Evolutionary conservation across 2,888 invertebrate species (phyloP), one percentile per base, ranked within the genome.

Genomic region (Cheilosia soror): DNA sequence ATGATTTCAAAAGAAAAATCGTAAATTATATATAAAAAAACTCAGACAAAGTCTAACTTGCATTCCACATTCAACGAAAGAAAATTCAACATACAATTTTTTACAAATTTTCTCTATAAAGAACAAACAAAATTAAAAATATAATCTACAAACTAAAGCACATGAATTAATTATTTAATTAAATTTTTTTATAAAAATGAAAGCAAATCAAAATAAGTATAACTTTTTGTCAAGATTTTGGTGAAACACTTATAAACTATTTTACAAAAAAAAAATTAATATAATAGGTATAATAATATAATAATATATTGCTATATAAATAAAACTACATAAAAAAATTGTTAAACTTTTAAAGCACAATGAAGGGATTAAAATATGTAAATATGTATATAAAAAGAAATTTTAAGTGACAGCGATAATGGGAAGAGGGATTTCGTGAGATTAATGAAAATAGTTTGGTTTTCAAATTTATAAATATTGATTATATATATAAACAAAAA

Each of bases 281-380:
- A 20, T 20, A 20, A 53, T 31, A 37, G n/a, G n/a, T n/a, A n/a
- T n/a, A n/a, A n/a, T 40, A 27, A 68, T 47, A 42, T 47, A 42
- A 27, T 20, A 58, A 33, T 62, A 65, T 72, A 44, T 72, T 47
- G 53, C 13, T 60, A 42, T 66, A 85, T 80, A 77, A 79, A 66
- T 72, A 55, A 37, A 72, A 63, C 55, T 76, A 78, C 47, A 73
- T 53, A 44, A 80, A 72, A 20, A 66, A 69, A 57, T 63, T 73
- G 85, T 80, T 75, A 81, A 84, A 87, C 84, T 86, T 88, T 89
- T 88, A 81, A 89, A 87, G 87, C 88, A 88, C 87, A 81, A 66
- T 86, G 83, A 60, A 9, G 55, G 60, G 72, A 88, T 80, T 66
- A 79, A 80, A 84, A 87, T 20, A 15, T 47, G 86, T 87, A 87